Base-by-base conservation (phyloP, 2,797 vertebrate genomes). In the Adelosebastes latens region DNA sequence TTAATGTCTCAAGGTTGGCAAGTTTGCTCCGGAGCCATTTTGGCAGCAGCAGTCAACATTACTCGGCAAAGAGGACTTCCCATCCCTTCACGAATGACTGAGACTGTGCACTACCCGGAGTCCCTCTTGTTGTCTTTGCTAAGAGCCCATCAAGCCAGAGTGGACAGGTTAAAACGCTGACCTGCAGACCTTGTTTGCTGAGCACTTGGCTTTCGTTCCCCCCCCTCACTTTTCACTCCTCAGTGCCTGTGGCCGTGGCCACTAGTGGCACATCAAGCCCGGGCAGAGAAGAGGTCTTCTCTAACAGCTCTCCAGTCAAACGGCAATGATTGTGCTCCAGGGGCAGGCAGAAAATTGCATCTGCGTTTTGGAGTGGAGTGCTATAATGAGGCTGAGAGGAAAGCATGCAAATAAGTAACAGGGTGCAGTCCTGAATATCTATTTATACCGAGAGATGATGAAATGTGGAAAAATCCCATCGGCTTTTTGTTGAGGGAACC, bases 221-320 rank as follows among this genome's bases (percentile, higher is more conserved):
- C 10, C 10, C 11, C 14, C 34, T 84, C 59, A 77, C 67, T 82
- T 77, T 84, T 58, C 60, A 71, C 55, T 77, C 59, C 60, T 79
- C 72, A 62, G 49, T 24, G 64, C 11, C 22, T 53, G 59, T 29
- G 49, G 72, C 61, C 66, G 52, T 74, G 27, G 46, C 80, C 71
- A 85, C 60, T 80, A 58, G 77, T 80, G 46, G 80, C 77, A 83
- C 80, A 83, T 86, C 34, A 71, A 86, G 84, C 68, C 78, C 63
- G 55, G 63, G 75, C 86, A 49, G 42, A 49, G 72, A 83, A 86
- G 87, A 89, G 80, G 79, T 73, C 74, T 86, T 73, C 81, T 83
- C 79, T 72, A 39, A 39, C 79, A 85, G 83, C 80, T 92, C 83
- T 93, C 89, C 78, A 91, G 83, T 91, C 82, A 92, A 85, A 90